Evolutionary conservation across 2,888 invertebrate species (phyloP), one percentile per base, ranked within the genome.

Genomic region (Apoda limacodes): DNA sequence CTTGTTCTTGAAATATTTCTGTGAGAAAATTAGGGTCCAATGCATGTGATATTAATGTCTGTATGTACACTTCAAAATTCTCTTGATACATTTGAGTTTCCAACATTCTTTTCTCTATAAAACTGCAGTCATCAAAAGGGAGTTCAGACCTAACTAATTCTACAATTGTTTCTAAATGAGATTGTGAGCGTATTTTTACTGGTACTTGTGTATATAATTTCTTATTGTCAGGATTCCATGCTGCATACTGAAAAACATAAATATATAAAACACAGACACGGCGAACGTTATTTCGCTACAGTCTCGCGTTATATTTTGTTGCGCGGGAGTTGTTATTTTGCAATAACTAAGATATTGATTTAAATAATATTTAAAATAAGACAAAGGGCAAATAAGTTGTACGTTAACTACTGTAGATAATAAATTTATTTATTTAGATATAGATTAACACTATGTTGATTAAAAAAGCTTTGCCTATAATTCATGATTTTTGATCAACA

Each of bases 11-110:
- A 50, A 92, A 91, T 57, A 95, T 94, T 82, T 95, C 94, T 28
- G 88, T 88, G 10, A 94, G 83, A 59, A 95, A 95, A 72, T 92
- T 93, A 3, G 92, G 90, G 69, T 95, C 94, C 42, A 95, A 72
- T 4, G 93, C 92, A 63, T 94, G 94, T 2, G 94, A 94, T 55
- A 94, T 92, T 53, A 95, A 83, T 3, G 93, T 93, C 64, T 95
- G 94, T 60, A 95, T 89, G 55, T 93, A 95, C 22, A 95, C 93
- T 81, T 93, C 93, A 60, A 94, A 95, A 60, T 91, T 90, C 55
- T 93, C 93, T 54, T 92, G 89, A 69, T 90, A 91, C 50, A 86
- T 85, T 48, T 88, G 85, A 31, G 88, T 87, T 42, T 90, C 88
- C 48, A 88, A 84, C 87, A 92, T 88, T 33, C 87, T 84, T 53